phyloP scores from a whole-genome alignment of 2,888 invertebrate species.

The Stomorhina lunata region DNA sequence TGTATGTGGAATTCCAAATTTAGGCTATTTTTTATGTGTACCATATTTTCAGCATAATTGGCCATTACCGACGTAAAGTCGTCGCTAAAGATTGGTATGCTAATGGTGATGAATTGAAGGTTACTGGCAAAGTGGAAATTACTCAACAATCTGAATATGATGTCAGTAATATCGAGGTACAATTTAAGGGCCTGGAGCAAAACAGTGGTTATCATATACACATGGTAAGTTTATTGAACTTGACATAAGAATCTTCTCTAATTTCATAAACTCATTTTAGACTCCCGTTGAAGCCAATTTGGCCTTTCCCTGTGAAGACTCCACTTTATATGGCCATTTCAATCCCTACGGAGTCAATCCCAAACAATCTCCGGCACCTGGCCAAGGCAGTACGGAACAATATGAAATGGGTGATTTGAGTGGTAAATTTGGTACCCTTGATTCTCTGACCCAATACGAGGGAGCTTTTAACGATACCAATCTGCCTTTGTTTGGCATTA shows the following conservation, averaged over 20 bases:
- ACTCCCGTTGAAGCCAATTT: constrained; percentile 90
- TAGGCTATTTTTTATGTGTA: not conserved
- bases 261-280: constrained; percentile 79
- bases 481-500: constrained; percentile 89
- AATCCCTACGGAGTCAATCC: constrained; percentile 89
- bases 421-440: constrained; percentile 90
- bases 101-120: constrained; percentile 84
- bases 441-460: constrained; percentile 83
- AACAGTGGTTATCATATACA: constrained; percentile 90
- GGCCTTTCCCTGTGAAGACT: constrained; percentile 92
- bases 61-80: constrained; percentile 89
- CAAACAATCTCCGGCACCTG: constrained; percentile 82
- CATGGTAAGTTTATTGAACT: constrained; percentile 82
- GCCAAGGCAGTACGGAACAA: constrained; percentile 89
- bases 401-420: constrained; percentile 93
- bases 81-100: constrained; percentile 94
- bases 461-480: constrained; percentile 88
- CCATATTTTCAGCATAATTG: constrained; percentile 84
- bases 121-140: constrained; percentile 89
- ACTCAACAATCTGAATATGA: constrained; percentile 93
- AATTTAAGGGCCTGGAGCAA: constrained; percentile 86
- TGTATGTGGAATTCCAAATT: too few species aligned
- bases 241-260: not conserved
- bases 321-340: constrained; percentile 91
- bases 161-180: constrained; percentile 88